These are phyloP conservation scores for Anhinga rufa DNA, from an alignment of 2,113 vertebrate species.

Conservation along the genomic window DNA sequence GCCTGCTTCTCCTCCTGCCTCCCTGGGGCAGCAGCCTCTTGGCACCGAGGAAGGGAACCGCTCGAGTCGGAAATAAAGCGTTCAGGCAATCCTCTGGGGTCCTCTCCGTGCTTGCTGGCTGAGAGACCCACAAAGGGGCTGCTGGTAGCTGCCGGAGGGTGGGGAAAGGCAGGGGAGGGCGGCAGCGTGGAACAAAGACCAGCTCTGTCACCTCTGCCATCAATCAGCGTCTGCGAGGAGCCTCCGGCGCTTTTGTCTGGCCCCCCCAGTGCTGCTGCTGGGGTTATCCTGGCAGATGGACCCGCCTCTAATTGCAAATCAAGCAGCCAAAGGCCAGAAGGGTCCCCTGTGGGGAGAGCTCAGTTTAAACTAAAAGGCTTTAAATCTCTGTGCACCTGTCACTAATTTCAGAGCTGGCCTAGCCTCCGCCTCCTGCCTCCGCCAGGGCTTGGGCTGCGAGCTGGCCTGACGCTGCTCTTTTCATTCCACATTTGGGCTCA, in stretches of 20 bases:
- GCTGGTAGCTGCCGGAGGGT: background rate
- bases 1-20: background rate
- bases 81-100: background rate
- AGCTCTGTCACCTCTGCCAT: background rate
- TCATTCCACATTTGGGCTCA: fast-evolving
- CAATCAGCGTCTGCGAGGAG: background rate
- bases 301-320: background rate
- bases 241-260: background rate
- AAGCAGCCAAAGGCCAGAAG: slow-evolving; percentile 7
- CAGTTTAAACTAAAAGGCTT: slow-evolving; percentile 28
- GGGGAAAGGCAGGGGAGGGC: background rate
- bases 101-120: background rate
- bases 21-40: background rate
- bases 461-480: background rate
- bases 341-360: background rate
- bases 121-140: background rate
- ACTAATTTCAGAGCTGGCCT: background rate
- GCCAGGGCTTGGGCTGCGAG: background rate
- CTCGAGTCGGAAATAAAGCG: background rate
- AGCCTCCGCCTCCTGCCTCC: fast-evolving
- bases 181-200: background rate
- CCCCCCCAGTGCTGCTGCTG: background rate
- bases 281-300: slow-evolving; percentile 1
- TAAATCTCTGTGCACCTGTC: background rate
- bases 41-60: background rate